phyloP scores from a whole-genome alignment of 2,888 invertebrate genomes.

The Tiliacea aurago region DNA sequence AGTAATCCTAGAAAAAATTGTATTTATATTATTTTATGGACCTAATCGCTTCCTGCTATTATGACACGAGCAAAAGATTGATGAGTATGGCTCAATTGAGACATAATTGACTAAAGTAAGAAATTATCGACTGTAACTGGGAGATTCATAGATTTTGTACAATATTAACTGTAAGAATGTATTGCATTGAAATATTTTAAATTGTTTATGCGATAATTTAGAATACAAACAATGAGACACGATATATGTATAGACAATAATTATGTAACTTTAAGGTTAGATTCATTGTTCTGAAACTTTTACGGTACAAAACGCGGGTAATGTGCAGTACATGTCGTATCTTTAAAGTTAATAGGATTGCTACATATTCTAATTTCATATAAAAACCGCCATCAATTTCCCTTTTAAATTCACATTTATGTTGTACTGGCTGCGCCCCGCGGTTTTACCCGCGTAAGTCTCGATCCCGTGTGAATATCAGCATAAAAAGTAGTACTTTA shows the following conservation, averaged over 20 bases:
- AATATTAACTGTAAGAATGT: background rate
- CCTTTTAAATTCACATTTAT: background rate
- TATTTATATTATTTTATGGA: slow-evolving; percentile 15
- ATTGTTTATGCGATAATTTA: no score
- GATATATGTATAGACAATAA: no score
- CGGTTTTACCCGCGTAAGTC: no score
- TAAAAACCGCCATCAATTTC: background rate
- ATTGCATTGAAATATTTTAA: background rate
- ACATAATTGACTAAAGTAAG: background rate
- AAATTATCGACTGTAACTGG: background rate
- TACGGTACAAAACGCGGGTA: background rate
- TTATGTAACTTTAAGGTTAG: background rate
- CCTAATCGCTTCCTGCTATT: background rate
- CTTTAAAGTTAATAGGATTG: no score
- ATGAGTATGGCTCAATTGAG: background rate
- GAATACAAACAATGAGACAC: background rate
- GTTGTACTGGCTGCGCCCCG: no score
- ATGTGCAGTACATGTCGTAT: background rate
- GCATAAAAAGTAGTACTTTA: no score
- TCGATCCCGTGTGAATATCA: no score
- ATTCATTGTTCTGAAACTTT: background rate
- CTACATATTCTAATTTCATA: background rate
- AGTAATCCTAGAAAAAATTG: slow-evolving; percentile 86
- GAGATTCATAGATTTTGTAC: background rate
- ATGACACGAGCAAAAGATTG: background rate